Percentiles rank a stretch among this genome's conserved stretches.
Conservation (phyloP, 2,113 vertebrate species). For the Amblyornis subalaris region DNA sequence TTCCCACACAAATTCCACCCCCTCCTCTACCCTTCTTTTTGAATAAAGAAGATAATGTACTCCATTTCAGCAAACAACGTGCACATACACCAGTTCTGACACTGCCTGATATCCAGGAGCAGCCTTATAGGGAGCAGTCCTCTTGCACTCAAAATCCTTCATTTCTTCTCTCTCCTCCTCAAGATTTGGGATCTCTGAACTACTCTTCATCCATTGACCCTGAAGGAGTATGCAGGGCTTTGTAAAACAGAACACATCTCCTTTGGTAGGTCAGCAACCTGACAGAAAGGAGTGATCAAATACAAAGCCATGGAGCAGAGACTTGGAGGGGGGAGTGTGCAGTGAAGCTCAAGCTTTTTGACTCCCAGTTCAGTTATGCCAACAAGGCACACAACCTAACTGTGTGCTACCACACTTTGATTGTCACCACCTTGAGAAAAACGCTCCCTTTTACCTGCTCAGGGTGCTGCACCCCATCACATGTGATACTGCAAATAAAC, state of each 20-base stretch:
- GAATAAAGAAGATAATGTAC: background rate
- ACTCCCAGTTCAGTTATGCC: background rate
- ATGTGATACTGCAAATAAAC: background rate
- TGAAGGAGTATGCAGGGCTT: background rate
- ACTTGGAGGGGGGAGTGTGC: background rate
- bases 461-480: background rate
- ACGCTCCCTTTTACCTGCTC: background rate
- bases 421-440: background rate
- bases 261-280: background rate
- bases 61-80: background rate
- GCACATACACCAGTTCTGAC: background rate
- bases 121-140: background rate
- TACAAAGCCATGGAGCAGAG: background rate
- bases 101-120: background rate
- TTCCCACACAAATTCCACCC: background rate
- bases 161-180: background rate
- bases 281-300: background rate
- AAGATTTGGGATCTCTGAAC: background rate
- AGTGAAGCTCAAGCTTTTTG: background rate
- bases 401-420: background rate
- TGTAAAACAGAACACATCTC: background rate
- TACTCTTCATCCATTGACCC: background rate
- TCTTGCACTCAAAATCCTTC: background rate
- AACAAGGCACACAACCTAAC: background rate
- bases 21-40: background rate